Conservation (phyloP, 2,888 invertebrate species). For the Sphaerophoria taeniata region DNA sequence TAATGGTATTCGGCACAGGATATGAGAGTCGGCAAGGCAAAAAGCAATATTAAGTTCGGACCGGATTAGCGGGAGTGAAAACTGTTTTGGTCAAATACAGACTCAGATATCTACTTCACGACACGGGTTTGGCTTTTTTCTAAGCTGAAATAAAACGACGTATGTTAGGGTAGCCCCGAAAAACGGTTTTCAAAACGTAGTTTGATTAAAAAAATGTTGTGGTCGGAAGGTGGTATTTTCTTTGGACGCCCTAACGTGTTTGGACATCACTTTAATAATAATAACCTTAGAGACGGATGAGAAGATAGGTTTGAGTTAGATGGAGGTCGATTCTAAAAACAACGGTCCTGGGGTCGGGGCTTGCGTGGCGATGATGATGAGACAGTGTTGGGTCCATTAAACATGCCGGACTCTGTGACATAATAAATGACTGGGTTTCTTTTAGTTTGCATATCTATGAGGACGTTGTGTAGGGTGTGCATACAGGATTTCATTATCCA, state of each 20-base stretch:
- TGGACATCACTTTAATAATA: conserved; percentile 55
- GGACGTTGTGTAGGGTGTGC: conserved; percentile 21
- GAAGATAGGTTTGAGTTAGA: conserved; percentile 65
- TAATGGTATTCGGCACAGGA: conserved; percentile 33
- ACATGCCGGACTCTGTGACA: conserved; percentile 47
- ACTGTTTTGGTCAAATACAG: conserved; percentile 64
- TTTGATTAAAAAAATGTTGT: too few relatives aligned
- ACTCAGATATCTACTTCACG: background rate
- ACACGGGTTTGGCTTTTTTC: conserved; percentile 2
- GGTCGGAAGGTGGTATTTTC: too few relatives aligned
- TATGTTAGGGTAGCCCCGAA: too few relatives aligned
- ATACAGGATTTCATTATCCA: conserved; percentile 40
- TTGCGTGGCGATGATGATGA: background rate
- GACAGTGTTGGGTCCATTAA: conserved; percentile 54
- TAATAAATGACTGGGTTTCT: conserved; percentile 62
- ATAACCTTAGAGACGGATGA: conserved; percentile 70
- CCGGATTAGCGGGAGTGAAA: conserved; percentile 56
- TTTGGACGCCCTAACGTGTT: too few relatives aligned
- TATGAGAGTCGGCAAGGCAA: conserved; percentile 63
- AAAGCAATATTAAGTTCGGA: conserved; percentile 61
- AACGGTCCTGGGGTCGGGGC: conserved; percentile 3
- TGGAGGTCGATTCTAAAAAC: conserved; percentile 43
- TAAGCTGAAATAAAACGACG: conserved; percentile 37
- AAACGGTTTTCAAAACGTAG: too few relatives aligned
- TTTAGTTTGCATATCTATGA: conserved; percentile 53